Evolutionary conservation across 2,113 vertebrate genomes (phyloP).

Genomic region (Ceyx cyanopectus): DNA sequence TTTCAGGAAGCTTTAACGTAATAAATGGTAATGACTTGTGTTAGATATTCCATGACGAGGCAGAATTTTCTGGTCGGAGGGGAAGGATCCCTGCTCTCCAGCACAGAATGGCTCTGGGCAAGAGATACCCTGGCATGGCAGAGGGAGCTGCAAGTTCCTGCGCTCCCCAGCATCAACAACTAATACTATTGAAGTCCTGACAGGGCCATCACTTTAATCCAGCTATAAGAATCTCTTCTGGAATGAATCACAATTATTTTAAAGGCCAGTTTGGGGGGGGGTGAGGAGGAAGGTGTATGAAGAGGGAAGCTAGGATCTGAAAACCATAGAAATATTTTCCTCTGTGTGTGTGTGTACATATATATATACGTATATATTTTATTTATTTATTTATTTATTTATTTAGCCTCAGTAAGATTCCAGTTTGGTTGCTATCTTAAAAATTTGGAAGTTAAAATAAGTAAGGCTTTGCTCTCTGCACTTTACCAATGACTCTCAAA

Average conservation of each 20-base stretch:
- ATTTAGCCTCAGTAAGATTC: conserved; percentile 1
- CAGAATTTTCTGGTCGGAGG: conserved; percentile 54
- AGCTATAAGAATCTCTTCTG: conserved; percentile 47
- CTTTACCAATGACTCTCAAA: not conserved
- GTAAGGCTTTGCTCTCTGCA: not conserved
- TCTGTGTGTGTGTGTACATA: not conserved
- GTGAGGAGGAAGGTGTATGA: not conserved
- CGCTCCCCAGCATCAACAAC: conserved; percentile 46
- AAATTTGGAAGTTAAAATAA: conserved; percentile 5
- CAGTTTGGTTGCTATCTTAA: not conserved
- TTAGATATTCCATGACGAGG: conserved; percentile 57
- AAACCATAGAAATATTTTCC: conserved; percentile 43
- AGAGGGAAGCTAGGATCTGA: conserved; percentile 28
- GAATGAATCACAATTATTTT: conserved; percentile 69
- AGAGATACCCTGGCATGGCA: conserved; percentile 36
- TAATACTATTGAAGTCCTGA: conserved; percentile 54
- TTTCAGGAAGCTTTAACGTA: conserved; percentile 6
- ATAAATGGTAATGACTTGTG: conserved; percentile 4
- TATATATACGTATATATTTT: not conserved
- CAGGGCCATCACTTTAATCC: conserved; percentile 64
- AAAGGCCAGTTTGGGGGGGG: conserved; percentile 27
- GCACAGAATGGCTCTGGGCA: not conserved
- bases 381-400: not conserved
- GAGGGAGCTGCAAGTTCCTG: conserved; percentile 48
- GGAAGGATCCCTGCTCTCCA: conserved; percentile 9